Evolutionary conservation across 1,140 invertebrate species (phyloP), one percentile per base, ranked within the genome.

Genomic region (Mylabris phalerata): DNA sequence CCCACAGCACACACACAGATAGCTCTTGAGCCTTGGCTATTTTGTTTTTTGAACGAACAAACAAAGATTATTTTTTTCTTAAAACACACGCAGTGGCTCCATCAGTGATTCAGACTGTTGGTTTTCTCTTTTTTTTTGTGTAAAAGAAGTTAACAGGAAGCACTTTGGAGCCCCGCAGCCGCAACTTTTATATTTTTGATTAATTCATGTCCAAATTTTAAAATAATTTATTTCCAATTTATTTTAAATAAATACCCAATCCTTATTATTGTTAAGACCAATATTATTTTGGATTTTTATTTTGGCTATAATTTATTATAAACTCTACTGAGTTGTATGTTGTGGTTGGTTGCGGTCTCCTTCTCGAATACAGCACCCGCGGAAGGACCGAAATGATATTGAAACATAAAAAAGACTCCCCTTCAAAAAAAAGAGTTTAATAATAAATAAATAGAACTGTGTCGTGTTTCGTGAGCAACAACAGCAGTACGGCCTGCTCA

Each of bases 321-420:
- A 13, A n/a, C 26, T 13, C 19, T 47, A 32, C 32, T 50, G 40
- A 60, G 40, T 62, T 52, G 59, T 59, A 63, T 69, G 73, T 78
- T 75, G 77, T 75, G 76, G 79, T 81, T 79, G 77, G 80, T 78
- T 82, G 80, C 81, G 78, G 83, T 84, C 82, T 83, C 84, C 84
- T 86, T 85, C 84, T 86, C 83, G 78, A 77, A 79, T 84, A 85
- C 84, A 86, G 84, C 84, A 85, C 80, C 81, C 81, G 84, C 82
- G 82, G 84, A 84, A 86, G 84, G 82, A 67, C 78, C 81, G 78
- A 78, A 75, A 47, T 73, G 57, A 51, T 62, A 65, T 66, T 59
- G 49, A 64, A 48, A 47, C 10, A 24, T 26, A 24, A 47, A 32
- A n/a, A 4, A 32, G 7, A 32, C 4, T 6, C 2, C 19, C 41